Evolutionary conservation across 2,113 vertebrate genomes (phyloP), one percentile per base, ranked within the genome.

Genomic region (Phasianus colchicus): DNA sequence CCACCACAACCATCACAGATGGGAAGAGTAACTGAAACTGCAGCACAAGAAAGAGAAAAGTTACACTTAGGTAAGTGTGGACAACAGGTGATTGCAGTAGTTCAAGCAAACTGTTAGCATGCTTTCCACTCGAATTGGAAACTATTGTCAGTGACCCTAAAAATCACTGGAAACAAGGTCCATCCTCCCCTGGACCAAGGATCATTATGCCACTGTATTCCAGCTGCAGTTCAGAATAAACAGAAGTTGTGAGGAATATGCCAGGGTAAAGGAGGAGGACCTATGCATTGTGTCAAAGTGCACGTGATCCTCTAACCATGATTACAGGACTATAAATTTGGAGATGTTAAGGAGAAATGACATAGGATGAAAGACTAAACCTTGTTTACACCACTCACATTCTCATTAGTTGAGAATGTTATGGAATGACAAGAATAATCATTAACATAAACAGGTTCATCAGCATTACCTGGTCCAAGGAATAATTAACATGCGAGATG

Each of bases 1-100:
- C 99, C 22, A 99, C 99, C 91, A 99, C 99, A 90, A 99, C 98
- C 99, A 99, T 99, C 76, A 99, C 98, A 15, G 99, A 99, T 11
- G 99, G 99, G 60, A 99, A 99, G 89, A 99, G 98, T 95, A 99
- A 96, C 97, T 99, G 99, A 94, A 99, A 99, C 99, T 99, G 90
- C 38, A 93, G 93, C 93, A 52, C 72, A 96, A 87, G 52, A 10
- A 65, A 64, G 54, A 81, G 16, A 77, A 21, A 8, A 73, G 32
- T 19, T 73, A 3, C 17, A 38, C 30, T 67, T 22, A 16, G 52
- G 27, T 48, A 73, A 66, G 18, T 4, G 22, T 11, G 30, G 75
- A 74, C 20, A 88, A 50, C 54, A 82, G 42, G 38, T 50, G 18
- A 83, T 42, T 55, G 71, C 52, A 77, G 2, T 16, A 65, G 61